phyloP scores from a whole-genome alignment of 2,888 invertebrate species.

The Scaptomyza parva region DNA sequence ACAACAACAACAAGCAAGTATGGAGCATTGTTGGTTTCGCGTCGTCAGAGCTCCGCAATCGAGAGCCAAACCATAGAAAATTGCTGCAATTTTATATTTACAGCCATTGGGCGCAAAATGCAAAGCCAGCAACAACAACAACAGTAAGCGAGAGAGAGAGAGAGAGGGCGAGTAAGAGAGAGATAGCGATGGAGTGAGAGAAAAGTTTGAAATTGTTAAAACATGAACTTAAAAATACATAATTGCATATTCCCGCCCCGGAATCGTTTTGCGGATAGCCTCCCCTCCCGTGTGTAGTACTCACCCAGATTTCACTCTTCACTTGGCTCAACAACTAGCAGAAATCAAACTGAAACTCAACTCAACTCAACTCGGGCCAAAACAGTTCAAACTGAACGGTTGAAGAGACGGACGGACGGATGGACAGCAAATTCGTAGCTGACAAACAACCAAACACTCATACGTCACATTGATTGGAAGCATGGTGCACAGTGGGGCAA shows the following conservation, averaged over 20 bases:
- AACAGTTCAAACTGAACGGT: conserved; percentile 57
- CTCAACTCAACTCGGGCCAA: conserved; percentile 12
- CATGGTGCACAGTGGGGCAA: conserved; percentile 51
- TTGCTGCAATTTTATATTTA: conserved; percentile 80
- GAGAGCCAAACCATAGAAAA: conserved; percentile 79
- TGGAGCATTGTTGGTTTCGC: conserved; percentile 57
- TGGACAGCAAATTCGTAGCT: conserved; percentile 50
- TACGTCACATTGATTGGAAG: conserved; percentile 71
- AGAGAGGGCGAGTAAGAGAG: conserved; percentile 15
- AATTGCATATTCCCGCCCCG: conserved; percentile 77
- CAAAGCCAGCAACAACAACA: conserved; percentile 38
- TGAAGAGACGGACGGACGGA: conserved; percentile 27
- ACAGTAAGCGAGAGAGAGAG: conserved; percentile 29
- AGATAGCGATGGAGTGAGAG: conserved; percentile 15
- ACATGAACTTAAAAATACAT: conserved; percentile 81
- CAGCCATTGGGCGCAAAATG: conserved; percentile 80
- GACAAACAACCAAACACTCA: conserved; percentile 76
- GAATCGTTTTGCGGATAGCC: conserved; percentile 39
- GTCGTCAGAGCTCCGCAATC: conserved; percentile 71
- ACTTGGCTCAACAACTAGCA: conserved; percentile 34
- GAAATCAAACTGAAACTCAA: conserved; percentile 4
- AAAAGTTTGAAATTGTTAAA: conserved; percentile 67
- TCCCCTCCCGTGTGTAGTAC: conserved; percentile 3
- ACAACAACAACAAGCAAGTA: conserved; percentile 17
- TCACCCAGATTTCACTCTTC: conserved; percentile 35